A percentile compares a stretch with the other conserved stretches of the same genome.
These are phyloP conservation scores for Suricata suricatta DNA, from an alignment of 2,113 vertebrate species.

Conservation along the genomic window DNA sequence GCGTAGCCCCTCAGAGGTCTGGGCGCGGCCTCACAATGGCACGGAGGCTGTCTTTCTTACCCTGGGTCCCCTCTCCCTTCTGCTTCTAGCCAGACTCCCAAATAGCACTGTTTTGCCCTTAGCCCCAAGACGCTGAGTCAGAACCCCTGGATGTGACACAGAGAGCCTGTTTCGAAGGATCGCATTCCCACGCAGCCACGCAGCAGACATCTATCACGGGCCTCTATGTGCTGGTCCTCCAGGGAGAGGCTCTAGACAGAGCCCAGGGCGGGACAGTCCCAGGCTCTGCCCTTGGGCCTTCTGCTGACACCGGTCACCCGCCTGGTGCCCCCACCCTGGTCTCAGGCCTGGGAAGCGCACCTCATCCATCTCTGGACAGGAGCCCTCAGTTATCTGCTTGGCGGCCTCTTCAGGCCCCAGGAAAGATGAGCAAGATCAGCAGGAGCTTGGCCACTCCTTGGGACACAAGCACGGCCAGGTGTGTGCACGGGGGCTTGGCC, in stretches of 20 bases:
- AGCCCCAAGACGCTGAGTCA: not conserved
- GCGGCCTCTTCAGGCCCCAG: not conserved
- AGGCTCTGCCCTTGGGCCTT: not conserved
- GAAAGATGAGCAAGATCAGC: not conserved
- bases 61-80: too few relatives aligned
- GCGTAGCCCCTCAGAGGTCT: not conserved
- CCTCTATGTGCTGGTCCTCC: not conserved
- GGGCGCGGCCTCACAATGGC: not conserved
- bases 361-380: not conserved
- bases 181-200: not conserved
- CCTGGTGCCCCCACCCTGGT: not conserved
- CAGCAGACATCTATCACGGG: not conserved
- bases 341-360: not conserved
- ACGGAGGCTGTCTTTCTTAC: not conserved
- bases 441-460: not conserved
- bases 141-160: not conserved
- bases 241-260: not conserved
- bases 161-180: not conserved
- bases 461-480: not conserved
- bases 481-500: not conserved
- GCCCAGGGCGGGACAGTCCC: not conserved
- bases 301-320: not conserved
- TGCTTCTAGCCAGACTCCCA: not conserved
- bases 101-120: not conserved
- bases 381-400: constrained; percentile 5